A percentile compares a stretch with the other conserved stretches of the same genome.
phyloP scores from a whole-genome alignment of 2,113 vertebrate genomes.

The Neogale vison region DNA sequence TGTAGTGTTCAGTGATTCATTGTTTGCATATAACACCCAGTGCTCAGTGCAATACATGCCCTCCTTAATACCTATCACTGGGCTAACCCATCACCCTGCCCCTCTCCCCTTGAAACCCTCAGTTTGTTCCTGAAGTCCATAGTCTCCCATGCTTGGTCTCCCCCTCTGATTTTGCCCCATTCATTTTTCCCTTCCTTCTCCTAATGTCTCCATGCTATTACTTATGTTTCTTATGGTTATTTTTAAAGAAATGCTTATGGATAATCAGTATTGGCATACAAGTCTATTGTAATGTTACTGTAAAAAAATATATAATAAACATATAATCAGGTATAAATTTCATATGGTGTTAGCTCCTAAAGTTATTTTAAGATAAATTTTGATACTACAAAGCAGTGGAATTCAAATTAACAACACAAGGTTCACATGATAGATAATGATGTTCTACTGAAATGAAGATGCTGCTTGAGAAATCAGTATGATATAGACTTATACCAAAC shows the following conservation, averaged over 20 bases:
- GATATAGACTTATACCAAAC: neutral
- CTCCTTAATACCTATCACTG: no score
- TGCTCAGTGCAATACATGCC: no score
- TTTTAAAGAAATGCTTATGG: constrained; percentile 3
- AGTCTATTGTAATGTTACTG: neutral
- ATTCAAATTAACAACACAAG: neutral
- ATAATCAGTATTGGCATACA: neutral
- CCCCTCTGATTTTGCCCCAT: no score
- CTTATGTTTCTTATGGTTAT: neutral
- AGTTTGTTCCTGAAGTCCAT: no score
- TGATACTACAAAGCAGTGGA: neutral
- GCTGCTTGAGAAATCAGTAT: neutral
- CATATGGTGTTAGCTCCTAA: neutral
- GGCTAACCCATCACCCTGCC: no score
- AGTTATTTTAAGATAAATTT: neutral
- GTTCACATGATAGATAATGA: neutral
- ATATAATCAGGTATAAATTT: neutral
- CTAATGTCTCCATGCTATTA: no score
- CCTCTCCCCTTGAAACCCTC: neutral
- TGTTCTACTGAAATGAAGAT: neutral
- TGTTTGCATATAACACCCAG: no score
- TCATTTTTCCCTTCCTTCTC: no score
- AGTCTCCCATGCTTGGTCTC: no score
- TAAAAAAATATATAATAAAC: neutral
- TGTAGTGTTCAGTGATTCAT: no score